Percentiles rank a stretch among this genome's conserved stretches.
Conservation (phyloP, 2,888 invertebrate genomes). For the Microchrysa polita region DNA sequence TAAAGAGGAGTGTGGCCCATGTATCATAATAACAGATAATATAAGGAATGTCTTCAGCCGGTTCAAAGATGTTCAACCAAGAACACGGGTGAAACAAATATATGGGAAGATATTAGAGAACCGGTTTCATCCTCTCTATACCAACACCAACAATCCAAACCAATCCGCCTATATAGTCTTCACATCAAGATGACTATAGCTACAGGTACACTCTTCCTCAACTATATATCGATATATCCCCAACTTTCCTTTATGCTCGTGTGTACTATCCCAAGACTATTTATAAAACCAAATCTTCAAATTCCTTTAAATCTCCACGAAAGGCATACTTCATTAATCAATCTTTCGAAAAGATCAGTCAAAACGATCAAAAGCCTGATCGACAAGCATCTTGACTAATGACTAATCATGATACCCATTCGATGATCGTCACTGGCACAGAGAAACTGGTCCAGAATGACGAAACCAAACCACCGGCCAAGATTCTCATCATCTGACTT, state of each 20-base stretch:
- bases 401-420: conserved; percentile 13
- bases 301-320: conserved; percentile 8
- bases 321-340: conserved; percentile 29
- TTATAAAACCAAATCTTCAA: background rate
- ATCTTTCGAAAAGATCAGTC: conserved; percentile 26
- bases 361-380: conserved; percentile 21
- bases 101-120: conserved; percentile 1
- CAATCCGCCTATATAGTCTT: conserved; percentile 10
- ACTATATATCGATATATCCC: background rate
- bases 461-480: conserved; percentile 4
- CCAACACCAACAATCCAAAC: background rate
- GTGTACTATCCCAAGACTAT: background rate
- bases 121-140: background rate
- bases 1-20: too few species aligned
- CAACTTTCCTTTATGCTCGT: background rate
- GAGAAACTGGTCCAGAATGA: conserved; percentile 20
- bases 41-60: background rate
- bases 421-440: background rate
- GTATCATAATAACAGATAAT: too few species aligned
- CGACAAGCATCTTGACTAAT: conserved; percentile 14
- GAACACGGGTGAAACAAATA: background rate
- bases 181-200: background rate
- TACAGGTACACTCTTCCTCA: background rate
- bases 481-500: conserved; percentile 15
- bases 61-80: background rate